Evolutionary conservation across 2,888 invertebrate species (phyloP), one percentile per base, ranked within the genome.

Genomic region (Ethmia dodecea): DNA sequence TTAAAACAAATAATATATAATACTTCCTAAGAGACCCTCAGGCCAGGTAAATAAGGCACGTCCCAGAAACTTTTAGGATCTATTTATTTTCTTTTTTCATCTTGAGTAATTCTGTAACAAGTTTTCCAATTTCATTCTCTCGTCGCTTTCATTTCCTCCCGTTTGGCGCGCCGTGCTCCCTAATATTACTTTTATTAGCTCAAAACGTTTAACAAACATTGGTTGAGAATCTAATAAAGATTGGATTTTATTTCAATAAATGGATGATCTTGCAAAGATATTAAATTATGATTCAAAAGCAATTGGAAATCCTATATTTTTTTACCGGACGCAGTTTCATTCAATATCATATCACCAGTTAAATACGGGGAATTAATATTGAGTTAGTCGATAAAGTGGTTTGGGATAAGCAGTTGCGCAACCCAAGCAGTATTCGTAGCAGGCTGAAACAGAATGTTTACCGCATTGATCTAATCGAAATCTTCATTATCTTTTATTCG

Each of bases 121-220:
- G 83, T 84, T 86, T 84, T 83, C 81, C 84, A 84, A 86, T 84
- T 86, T 84, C 78, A 76, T 80, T 81, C 77, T 79, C 75, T 79
- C 71, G 66, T 74, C 69, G 76, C 73, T 78, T 78, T 79, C 84
- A 84, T 86, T 84, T 86, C 81, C 83, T 81, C 73, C 60, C 62
- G 61, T 68, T 69, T 60, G 60, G 56, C 55, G 64, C 60, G 61
- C 57, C 61, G 61, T 65, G 63, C 65, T 68, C 68, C 77, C 70
- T 74, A 78, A 77, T 80, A 79, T 76, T 75, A 77, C 77, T 78
- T 81, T 83, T 86, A 84, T 83, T 83, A 81, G 79, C 80, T 76
- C 57, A 75, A 80, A 81, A 68, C 78, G 72, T 72, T 83, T 78
- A 80, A 77, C 78, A 81, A 81, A 83, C 81, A 83, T 83, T 80